Base-by-base conservation (phyloP, 2,797 vertebrate genomes). In the Mallotus villosus region DNA sequence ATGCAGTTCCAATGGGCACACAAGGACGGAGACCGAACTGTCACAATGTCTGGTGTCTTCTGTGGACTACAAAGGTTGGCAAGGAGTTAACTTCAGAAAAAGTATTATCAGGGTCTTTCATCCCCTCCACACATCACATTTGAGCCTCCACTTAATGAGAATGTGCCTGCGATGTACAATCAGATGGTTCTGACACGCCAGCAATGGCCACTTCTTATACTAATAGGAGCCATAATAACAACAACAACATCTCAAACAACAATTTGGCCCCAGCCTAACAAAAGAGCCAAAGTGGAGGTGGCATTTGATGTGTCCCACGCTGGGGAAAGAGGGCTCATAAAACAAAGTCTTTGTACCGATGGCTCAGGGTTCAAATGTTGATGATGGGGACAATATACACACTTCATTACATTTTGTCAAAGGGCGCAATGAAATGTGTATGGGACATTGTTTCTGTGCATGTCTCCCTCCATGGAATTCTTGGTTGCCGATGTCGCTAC, bases 321-420 rank as follows among this genome's bases (percentile, higher is more conserved):
- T 90, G 92, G 86, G 90, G 84, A 89, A 85, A 87, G 84, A 86
- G 86, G 86, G 86, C 91, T 90, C 90, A 83, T 88, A 82, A 93
- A 93, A 92, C 89, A 89, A 91, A 88, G 86, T 93, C 90, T 91
- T 88, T 88, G 90, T 92, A 89, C 88, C 89, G 77, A 91, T 88
- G 88, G 89, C 86, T 91, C 85, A 75, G 91, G 85, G 92, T 93
- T 93, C 93, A 89, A 84, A 87, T 87, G 85, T 80, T 87, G 83
- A 91, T 82, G 87, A 89, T 86, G 86, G 85, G 90, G 90, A 94
- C 91, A 91, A 89, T 88, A 87, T 88, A 88, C 91, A 95, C 95
- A 95, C 93, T 94, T 95, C 94, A 94, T 90, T 96, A 94, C 88
- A 91, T 94, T 93, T 92, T 81, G 91, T 96, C 93, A 95, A 95